Evolutionary conservation across 1,140 invertebrate species (phyloP), one percentile per base, ranked within the genome.

Genomic region (Macrocentrus cingulum): DNA sequence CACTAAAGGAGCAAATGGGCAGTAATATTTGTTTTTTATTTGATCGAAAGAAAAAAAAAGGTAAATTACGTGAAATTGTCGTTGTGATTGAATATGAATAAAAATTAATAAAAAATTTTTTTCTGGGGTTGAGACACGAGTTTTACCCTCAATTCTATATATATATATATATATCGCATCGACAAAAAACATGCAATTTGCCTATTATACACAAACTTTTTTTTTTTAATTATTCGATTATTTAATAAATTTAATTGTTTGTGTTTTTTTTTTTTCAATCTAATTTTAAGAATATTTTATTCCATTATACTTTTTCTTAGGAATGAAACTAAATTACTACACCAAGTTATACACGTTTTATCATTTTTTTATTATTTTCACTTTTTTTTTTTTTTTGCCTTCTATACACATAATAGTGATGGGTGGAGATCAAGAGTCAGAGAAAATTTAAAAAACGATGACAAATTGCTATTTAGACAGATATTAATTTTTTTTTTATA

Each of bases 281-380:
- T 46, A n/a, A n/a, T 20, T 29, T 29, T 9, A 29, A 29, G 25
- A 29, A 29, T 29, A 56, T 46, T 22, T 22, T 46, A 2, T 46
- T 20, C 42, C 8, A 45, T 16, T 45, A 45, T 7, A 46, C 25
- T 6, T 44, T 44, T 44, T 16, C 22, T 19, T 46, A 22, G 9
- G 19, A 20, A 19, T 46, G 22, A 23, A 5, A 23, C 44, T 22
- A 46, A n/a, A 44, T n/a, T 52, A 54, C 66, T 69, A 69, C 62
- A 65, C 34, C 58, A 60, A 66, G 62, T 67, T 45, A 44, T 15
- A 48, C 50, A 37, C 34, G n/a, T 29, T 29, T 55, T 42, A 29
- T n/a, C 41, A 42, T 55, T 55, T 45, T 25, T 23, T 45, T 55
- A 45, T 55, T 55, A 29, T 39, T 52, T 39, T 61, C 25, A 66